Base-by-base conservation (phyloP, 2,113 vertebrate species). In the Seriola aureovittata region DNA sequence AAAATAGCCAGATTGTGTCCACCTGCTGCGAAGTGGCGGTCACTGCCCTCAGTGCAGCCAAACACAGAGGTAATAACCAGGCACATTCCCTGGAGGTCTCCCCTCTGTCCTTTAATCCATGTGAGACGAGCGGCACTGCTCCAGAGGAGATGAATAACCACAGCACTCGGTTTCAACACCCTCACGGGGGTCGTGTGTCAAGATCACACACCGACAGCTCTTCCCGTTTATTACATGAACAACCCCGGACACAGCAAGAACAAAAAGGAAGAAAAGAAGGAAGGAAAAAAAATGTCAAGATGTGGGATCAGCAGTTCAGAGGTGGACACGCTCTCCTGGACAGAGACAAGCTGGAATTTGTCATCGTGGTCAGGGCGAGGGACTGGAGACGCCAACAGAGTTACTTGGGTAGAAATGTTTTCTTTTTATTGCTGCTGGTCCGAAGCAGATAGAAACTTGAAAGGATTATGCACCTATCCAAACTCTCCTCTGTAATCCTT, bases 51-150 rank as follows among this genome's bases (percentile, higher is more conserved):
- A 17, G 85, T 54, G n/a, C 78, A 44, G 86, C 66, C 77, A 75
- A 86, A 84, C 86, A 83, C 85, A 48, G 80, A 85, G 77, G 85
- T 85, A 93, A 94, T 93, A 91, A 91, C 89, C 90, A 73, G 83
- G 36, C 80, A 19, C 19, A 58, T 36, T 89, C 88, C 88, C 92
- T 14, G 48, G 86, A 80, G 85, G 66, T 52, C 50, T 68, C n/a
- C 36, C 87, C 83, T 76, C 60, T 74, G 84, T 88, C 85, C 80
- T 88, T 54, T 63, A 82, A 89, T 88, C 90, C 91, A 57, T 71
- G 55, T 63, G 88, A 88, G 90, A 86, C 57, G 32, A 48, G 81
- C 79, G 21, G 38, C 71, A 4, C 78, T 9, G 78, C 86, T 79
- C 40, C 78, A 54, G 38, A 68, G 71, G 71, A 92, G 88, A 91